Conservation (phyloP, 2,888 invertebrate species). For the Pristionchus entomophagus region DNA sequence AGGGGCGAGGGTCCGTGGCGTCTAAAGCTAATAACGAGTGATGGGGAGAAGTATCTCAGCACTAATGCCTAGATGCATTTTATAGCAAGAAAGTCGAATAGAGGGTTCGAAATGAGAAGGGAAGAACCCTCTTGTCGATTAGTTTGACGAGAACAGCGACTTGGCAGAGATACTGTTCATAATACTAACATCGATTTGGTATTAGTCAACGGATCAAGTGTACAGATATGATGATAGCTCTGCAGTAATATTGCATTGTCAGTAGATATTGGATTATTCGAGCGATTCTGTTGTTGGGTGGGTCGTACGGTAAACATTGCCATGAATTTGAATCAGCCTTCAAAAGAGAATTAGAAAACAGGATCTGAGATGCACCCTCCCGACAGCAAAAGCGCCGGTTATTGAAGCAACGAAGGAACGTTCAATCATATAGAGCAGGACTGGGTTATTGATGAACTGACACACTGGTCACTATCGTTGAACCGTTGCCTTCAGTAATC, state of each 20-base stretch:
- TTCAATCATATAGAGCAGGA: too few relatives aligned
- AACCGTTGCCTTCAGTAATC: background rate
- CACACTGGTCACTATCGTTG: conserved; percentile 11
- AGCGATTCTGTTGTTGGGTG: background rate
- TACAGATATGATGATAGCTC: conserved; percentile 28
- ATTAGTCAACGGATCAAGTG: conserved; percentile 14
- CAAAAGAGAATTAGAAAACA: background rate
- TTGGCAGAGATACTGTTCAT: background rate
- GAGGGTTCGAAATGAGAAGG: background rate
- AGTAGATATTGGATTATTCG: background rate
- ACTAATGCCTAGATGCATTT: too few relatives aligned
- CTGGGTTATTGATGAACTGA: background rate
- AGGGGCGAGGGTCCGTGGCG: background rate
- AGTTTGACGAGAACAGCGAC: too few relatives aligned
- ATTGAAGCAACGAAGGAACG: too few relatives aligned
- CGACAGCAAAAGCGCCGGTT: background rate
- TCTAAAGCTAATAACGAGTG: conserved; percentile 36
- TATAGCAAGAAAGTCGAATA: background rate
- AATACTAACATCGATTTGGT: conserved; percentile 3
- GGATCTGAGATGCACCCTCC: too few relatives aligned
- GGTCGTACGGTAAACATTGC: background rate
- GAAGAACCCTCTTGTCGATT: too few relatives aligned
- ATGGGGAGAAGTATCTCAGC: too few relatives aligned
- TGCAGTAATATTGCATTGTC: background rate
- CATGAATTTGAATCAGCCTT: too few relatives aligned